Conservation (phyloP, 92 coral and sea anemone species). For the Palythoa grandis region DNA sequence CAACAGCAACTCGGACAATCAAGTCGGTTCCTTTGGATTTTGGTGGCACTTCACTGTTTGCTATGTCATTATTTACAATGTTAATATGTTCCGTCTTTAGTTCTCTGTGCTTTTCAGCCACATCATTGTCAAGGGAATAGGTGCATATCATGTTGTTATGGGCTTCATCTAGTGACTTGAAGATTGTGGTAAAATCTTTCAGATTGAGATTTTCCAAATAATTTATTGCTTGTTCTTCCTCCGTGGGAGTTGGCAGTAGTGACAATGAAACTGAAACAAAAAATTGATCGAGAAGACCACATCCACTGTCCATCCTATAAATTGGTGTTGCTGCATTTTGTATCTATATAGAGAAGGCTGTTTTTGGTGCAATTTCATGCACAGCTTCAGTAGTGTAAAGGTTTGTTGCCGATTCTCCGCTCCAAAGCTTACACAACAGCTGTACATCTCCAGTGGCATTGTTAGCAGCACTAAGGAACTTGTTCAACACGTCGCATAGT, state of each 20-base stretch:
- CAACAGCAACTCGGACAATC: slow-evolving; percentile 34
- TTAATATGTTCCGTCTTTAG: slow-evolving; percentile 48
- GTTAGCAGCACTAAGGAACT: slow-evolving; percentile 57
- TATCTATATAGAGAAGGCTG: slow-evolving; percentile 35
- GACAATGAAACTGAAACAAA: slow-evolving; percentile 31
- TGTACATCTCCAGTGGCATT: slow-evolving; percentile 53
- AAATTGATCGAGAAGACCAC: slow-evolving; percentile 13
- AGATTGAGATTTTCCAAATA: background rate
- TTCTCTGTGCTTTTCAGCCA: slow-evolving; percentile 30
- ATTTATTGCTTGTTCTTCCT: slow-evolving; percentile 15
- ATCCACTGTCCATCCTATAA: slow-evolving; percentile 30
- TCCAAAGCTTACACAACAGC: slow-evolving; percentile 55
- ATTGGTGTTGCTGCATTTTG: slow-evolving; percentile 28
- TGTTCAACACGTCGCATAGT: slow-evolving; percentile 57
- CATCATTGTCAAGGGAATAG: slow-evolving; percentile 12
- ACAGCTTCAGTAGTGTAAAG: slow-evolving; percentile 51
- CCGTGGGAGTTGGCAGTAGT: slow-evolving; percentile 19
- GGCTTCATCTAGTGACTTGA: slow-evolving; percentile 9
- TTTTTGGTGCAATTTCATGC: slow-evolving; percentile 19
- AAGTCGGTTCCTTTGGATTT: slow-evolving; percentile 48
- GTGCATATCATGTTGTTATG: slow-evolving; percentile 5
- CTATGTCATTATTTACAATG: slow-evolving; percentile 47
- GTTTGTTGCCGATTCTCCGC: slow-evolving; percentile 43
- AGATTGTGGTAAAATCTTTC: slow-evolving; percentile 17
- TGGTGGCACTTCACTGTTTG: slow-evolving; percentile 40